Evolutionary conservation across 2,888 invertebrate genomes (phyloP).

Genomic region (Melieria picta): DNA sequence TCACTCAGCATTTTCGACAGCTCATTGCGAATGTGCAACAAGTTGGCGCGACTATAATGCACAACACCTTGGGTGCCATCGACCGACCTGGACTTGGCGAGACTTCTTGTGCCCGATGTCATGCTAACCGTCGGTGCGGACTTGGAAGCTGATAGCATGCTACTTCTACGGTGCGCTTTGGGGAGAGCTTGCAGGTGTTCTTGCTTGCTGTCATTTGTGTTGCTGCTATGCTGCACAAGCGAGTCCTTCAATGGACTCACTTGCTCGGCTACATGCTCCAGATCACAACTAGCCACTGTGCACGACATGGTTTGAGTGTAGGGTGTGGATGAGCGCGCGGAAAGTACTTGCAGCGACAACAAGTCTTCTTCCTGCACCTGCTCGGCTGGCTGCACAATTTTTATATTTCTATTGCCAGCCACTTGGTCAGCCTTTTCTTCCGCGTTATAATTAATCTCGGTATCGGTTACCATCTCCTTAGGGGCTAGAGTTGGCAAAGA

Average conservation of each 20-base stretch:
- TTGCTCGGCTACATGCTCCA: slow-evolving; percentile 49
- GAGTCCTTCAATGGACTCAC: slow-evolving; percentile 44
- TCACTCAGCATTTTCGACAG: slow-evolving; percentile 33
- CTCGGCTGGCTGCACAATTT: not conserved
- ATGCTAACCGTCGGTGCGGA: slow-evolving; percentile 28
- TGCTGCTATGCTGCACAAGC: not conserved
- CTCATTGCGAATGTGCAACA: slow-evolving; percentile 55
- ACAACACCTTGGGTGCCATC: slow-evolving; percentile 32
- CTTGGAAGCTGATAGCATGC: slow-evolving; percentile 29
- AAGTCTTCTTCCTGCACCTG: slow-evolving; percentile 53
- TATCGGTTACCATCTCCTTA: slow-evolving; percentile 8
- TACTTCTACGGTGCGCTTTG: not conserved
- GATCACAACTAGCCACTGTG: slow-evolving; percentile 54
- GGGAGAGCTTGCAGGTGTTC: slow-evolving; percentile 23
- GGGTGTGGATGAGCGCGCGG: slow-evolving; percentile 60
- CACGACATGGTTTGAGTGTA: slow-evolving; percentile 55
- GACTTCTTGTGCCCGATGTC: slow-evolving; percentile 10
- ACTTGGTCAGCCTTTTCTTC: too few relatives aligned
- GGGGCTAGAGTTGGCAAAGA: not conserved
- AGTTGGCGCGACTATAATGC: slow-evolving; percentile 52
- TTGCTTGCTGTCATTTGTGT: slow-evolving; percentile 37
- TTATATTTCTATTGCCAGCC: too few relatives aligned
- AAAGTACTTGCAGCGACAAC: slow-evolving; percentile 55
- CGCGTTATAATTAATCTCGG: too few relatives aligned
- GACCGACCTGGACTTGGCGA: slow-evolving; percentile 40